A percentile compares a stretch with the other conserved stretches of the same genome.
Evolutionary conservation across 2,888 invertebrate genomes (phyloP).

Genomic region (Amorpha juglandis): DNA sequence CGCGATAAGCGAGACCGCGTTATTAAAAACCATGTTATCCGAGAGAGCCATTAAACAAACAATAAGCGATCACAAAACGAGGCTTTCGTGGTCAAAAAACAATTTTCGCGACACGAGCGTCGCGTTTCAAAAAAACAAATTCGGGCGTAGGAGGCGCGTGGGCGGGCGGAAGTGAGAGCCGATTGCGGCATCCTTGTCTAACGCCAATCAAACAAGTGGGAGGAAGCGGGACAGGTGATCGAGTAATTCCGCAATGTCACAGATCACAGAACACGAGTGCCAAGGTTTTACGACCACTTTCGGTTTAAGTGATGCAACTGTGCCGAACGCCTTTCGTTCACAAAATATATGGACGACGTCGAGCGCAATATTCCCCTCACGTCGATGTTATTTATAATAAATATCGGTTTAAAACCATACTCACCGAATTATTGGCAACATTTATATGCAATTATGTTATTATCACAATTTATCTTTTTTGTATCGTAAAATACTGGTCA

Average conservation of each 20-base stretch:
- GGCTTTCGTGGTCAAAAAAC: constrained; percentile 42
- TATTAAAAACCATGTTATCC: constrained; percentile 44
- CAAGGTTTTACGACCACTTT: constrained; percentile 77
- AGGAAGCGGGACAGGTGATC: constrained; percentile 57
- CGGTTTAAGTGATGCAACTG: constrained; percentile 73
- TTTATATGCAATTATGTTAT: constrained; percentile 2
- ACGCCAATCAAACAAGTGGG: constrained; percentile 54
- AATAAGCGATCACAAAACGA: constrained; percentile 8
- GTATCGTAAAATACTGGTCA: background rate
- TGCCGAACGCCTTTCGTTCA: constrained; percentile 57
- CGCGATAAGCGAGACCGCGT: background rate
- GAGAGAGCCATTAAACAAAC: background rate
- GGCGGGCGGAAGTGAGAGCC: constrained; percentile 84
- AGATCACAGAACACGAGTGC: constrained; percentile 75
- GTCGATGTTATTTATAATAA: constrained; percentile 57
- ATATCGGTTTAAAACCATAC: constrained; percentile 14
- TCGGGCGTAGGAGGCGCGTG: constrained; percentile 73
- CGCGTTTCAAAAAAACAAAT: constrained; percentile 72
- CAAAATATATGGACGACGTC: constrained; percentile 59
- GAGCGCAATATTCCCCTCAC: constrained; percentile 51
- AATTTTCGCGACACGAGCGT: constrained; percentile 68
- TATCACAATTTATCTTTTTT: background rate
- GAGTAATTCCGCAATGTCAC: constrained; percentile 68
- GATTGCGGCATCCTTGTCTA: constrained; percentile 72
- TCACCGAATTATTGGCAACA: background rate